Evolutionary conservation across 2,797 vertebrate species (phyloP), one percentile per base, ranked within the genome.

Genomic region (Clarias pachynema): DNA sequence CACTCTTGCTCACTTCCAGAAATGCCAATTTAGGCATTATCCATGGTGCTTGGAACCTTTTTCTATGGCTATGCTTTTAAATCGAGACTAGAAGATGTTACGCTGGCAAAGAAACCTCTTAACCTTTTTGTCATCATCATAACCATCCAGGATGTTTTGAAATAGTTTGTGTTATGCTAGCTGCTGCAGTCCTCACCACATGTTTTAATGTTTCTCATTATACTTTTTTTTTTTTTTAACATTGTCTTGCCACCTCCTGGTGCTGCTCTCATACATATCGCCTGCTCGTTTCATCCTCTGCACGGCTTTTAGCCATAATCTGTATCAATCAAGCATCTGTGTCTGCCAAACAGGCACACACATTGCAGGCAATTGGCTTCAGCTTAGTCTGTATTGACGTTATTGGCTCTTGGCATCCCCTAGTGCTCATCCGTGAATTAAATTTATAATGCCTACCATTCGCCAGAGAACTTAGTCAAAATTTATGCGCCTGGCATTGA

Each of bases 361-460:
- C 82, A 86, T 78, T 72, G 84, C 66, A 77, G 89, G 87, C 53
- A 68, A 88, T 91, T 74, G 85, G 83, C 82, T 44, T 79, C 68
- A 84, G 78, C 84, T 69, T 20, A 79, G 80, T 84, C 81, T 89
- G 86, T 79, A 84, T 75, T 80, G 89, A 84, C 86, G 72, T 87
- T 81, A 87, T 91, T 85, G 80, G 82, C 26, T 70, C 79, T 62
- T 82, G 86, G 73, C 85, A 72, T 77, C 57, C 60, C 62, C 88
- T 83, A 4, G 60, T 68, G 89, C 87, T 91, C 80, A 84, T 87
- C 59, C 26, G 87, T 59, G 90, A 88, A 88, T 89, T 89, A 85
- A 85, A 91, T 93, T 93, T 89, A 91, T 90, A 69, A 82, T 81
- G 53, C n/a, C 86, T 83, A 63, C 74, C 83, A 80, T 88, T 87